Evolutionary conservation across 2,113 vertebrate species (phyloP), one percentile per base, ranked within the genome.

Genomic region (Baryphthengus martii): DNA sequence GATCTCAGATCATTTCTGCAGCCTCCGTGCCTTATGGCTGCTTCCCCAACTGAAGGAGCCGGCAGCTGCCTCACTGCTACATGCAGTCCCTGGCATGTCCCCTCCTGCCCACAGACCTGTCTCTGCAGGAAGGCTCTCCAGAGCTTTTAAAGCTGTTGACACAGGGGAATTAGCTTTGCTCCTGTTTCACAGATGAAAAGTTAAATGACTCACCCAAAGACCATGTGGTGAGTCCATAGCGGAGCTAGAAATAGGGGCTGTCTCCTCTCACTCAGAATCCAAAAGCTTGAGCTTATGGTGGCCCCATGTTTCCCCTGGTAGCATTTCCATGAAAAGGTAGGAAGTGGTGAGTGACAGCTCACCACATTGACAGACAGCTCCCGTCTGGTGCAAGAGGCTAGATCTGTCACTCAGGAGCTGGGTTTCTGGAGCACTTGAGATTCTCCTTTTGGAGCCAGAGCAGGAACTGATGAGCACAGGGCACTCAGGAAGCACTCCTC

Each of bases 361-460:
- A 2, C 95, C 83, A 90, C 4, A 2, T 92, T 70, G 80, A 92
- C 94, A 96, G 91, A 85, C 90, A 90, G 75, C 92, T 97, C 89
- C 91, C 85, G 91, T 96, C 84, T 95, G 96, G 75, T 95, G 82
- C 89, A 85, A 96, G 71, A 73, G 78, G 90, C 90, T 94, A 28
- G 88, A 94, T 93, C 95, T 89, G 73, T 94, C 96, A 85, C 84
- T 96, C 70, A 93, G 93, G 94, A 97, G 89, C 92, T 87, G 94
- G 86, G 81, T 84, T 96, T 94, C 79, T 97, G 97, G 85, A 96
- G 90, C 89, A 89, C 82, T 97, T 95, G 95, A 97, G 93, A 96
- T 92, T 94, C 87, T 93, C 75, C 85, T 91, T 95, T 96, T 65
- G 62, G 88, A 97, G 85, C 83, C 95, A 88, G 82, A 85, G 92